Evolutionary conservation across 1,140 invertebrate species (phyloP), one percentile per base, ranked within the genome.

Genomic region (Euwallacea fornicatus): DNA sequence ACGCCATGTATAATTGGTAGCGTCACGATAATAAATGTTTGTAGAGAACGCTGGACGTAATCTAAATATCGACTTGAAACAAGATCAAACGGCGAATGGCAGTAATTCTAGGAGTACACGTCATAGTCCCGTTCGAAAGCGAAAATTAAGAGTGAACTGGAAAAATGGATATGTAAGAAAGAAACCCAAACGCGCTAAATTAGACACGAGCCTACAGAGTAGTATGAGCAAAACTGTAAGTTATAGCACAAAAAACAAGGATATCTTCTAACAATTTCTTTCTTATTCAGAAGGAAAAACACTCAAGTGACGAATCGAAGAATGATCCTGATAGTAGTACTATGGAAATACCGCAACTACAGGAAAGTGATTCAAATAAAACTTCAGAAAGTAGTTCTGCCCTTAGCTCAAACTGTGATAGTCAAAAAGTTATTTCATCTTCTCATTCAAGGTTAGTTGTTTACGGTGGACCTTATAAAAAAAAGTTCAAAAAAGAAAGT

Each of bases 271-370:
- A 62, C 7, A 8, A 62, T 33, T 10, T 46, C 47, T 8, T 46
- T 63, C 50, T 33, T 62, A 44, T 55, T 58, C 44, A 43, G 71
- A 71, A 58, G 72, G 8, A 76, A 54, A 76, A 73, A 56, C 44
- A 42, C 46, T 73, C 74, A 9, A 76, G 84, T 72, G 84, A 85
- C 71, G 85, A 86, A 74, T 84, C 80, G 0, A 85, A 86, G 78
- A 85, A 85, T 75, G 84, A 84, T 74, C 82, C 82, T 16, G 82
- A 73, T 47, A 73, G 72, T 43, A 67, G 59, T 47, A 68, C 68
- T 11, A 60, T 71, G 11, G 63, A 70, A 42, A 62, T 72, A 60
- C 59, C 70, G 15, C 42, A 62, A 43, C 42, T 47, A n/a, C n/a
- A 53, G 4, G 73, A 55, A 59, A 69, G 54, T 70, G 68, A 71